Evolutionary conservation across 2,888 invertebrate species (phyloP).

Genomic region (Sinotaia quadrata): DNA sequence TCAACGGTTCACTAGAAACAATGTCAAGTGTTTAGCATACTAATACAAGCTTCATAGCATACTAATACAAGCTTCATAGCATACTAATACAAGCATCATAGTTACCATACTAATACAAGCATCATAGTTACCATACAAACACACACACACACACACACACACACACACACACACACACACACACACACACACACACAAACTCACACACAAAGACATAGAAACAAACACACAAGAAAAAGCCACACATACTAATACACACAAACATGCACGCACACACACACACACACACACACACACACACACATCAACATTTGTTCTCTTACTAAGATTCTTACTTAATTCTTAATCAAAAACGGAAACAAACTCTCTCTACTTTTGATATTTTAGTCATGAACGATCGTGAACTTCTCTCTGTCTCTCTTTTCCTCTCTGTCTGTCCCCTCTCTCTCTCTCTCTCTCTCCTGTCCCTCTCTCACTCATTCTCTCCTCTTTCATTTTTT

Average conservation of each 20-base stretch:
- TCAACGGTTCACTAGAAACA: no score
- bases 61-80: no score
- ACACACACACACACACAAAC: conserved; percentile 7
- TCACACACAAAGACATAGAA: conserved; percentile 8
- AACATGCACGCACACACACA: background rate
- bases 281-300: background rate
- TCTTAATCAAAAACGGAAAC: no score
- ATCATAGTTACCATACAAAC: background rate
- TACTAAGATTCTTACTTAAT: no score
- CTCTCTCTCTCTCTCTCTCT: background rate
- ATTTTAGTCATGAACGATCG: conserved; percentile 34
- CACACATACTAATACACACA: no score
- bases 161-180: background rate
- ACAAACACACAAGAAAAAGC: no score
- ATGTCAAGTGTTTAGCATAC: no score
- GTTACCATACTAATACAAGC: no score
- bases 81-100: no score
- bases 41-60: no score
- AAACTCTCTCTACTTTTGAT: no score
- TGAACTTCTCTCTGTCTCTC: conserved; percentile 17
- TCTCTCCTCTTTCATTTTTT: no score
- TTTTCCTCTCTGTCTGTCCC: background rate
- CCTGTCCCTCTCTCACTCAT: background rate
- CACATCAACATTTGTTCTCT: background rate
- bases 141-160: background rate